Evolutionary conservation across 2,888 invertebrate genomes (phyloP), one percentile per base, ranked within the genome.

Genomic region (Plagodis pulveraria): DNA sequence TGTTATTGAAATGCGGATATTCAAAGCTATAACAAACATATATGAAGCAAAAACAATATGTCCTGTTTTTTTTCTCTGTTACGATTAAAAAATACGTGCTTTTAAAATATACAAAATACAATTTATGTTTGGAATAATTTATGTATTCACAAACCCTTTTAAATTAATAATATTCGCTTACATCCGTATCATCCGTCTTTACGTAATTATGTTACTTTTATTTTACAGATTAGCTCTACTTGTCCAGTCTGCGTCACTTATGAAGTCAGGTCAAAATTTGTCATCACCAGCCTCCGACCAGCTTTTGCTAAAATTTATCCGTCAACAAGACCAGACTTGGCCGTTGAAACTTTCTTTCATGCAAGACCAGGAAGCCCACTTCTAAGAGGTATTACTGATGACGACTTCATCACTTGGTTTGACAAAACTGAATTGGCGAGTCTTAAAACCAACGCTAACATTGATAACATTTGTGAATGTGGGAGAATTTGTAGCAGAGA

Each of bases 351-450:
- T 5, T 94, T 95, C 77, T 95, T 95, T 89, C 95, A 95, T 57
- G 94, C 94, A 0, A 86, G 89, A 69, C 86, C 90, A 47, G 93
- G 93, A n/a, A 95, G 95, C 65, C 93, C 93, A 9, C 81, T 95
- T 38, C 84, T 95, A 0, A 88, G 93, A 70, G 94, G 94, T 6
- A 94, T 95, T 36, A 94, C 94, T 10, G 94, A 94, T 55, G 95
- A 95, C 69, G 95, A 95, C 72, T 90, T 95, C 22, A 94, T 95
- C 36, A 95, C 95, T 4, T 95, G 95, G 95, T 95, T 95, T 70
- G 95, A 95, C 43, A 93, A 93, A 82, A 94, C 94, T 58, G 93
- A 91, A 73, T 76, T 90, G 5, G 89, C 88, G 2, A 93, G 90
- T 65, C 83, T 91, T 4, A 89, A 87, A 70, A 87, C 86, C 2